phyloP scores from a whole-genome alignment of 2,888 invertebrate genomes.

The Branchellion lobata region DNA sequence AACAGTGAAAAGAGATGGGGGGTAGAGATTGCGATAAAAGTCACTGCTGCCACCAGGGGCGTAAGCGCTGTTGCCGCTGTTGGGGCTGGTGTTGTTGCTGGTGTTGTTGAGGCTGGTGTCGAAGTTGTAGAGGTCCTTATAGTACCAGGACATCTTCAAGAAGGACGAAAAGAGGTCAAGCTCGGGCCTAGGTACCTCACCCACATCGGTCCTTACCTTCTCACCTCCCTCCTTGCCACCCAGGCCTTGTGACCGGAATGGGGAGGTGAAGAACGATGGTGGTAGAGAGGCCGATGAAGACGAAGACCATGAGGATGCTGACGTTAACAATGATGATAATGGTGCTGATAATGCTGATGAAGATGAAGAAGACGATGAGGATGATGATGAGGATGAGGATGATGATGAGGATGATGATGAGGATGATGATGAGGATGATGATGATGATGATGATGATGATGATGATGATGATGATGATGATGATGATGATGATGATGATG shows the following conservation, averaged over 20 bases:
- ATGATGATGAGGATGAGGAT: background rate
- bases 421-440: too few species aligned
- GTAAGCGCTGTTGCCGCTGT: background rate
- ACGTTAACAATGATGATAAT: background rate
- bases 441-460: background rate
- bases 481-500: background rate
- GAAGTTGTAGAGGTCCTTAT: background rate
- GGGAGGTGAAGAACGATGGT: background rate
- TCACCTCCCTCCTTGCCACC: background rate
- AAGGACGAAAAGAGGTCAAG: conserved; percentile 1
- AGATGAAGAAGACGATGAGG: background rate
- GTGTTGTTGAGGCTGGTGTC: background rate
- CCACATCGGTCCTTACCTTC: background rate
- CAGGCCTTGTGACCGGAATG: too few species aligned
- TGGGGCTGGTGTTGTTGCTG: background rate
- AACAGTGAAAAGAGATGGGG: background rate
- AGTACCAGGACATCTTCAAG: background rate
- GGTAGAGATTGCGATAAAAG: background rate
- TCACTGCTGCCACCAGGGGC: too few species aligned
- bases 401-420: background rate
- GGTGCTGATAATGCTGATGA: background rate
- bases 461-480: conserved; percentile 23
- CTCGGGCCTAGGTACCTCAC: background rate
- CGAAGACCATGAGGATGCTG: background rate
- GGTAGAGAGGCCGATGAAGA: background rate